Evolutionary conservation across 37 sponge, comb jelly and placozoan genomes (phyloP).

Genomic region (Axinella damicornis): DNA sequence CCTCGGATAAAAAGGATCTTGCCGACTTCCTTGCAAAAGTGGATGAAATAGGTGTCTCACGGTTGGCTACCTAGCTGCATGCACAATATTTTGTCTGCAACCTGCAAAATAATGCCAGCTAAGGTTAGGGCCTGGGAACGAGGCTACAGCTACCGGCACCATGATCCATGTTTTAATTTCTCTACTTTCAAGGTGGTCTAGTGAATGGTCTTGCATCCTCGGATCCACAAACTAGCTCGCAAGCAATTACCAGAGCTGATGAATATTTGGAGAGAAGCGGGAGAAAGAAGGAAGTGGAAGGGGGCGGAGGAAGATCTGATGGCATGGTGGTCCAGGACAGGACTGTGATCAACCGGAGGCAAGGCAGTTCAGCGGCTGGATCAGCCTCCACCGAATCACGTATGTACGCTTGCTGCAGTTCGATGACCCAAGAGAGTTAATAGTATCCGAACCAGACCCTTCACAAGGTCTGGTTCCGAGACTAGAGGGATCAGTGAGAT

Average conservation of each 20-base stretch:
- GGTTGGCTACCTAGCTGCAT: no score
- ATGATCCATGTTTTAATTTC: neutral
- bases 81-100: no score
- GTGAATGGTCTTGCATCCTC: constrained; percentile 38
- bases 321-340: constrained; percentile 9
- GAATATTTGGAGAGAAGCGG: constrained; percentile 26
- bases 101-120: no score
- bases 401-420: no score
- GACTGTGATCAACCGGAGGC: constrained; percentile 16
- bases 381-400: no score
- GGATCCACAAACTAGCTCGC: neutral
- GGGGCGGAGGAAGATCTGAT: neutral
- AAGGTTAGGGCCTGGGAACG: no score
- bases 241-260: constrained; percentile 52
- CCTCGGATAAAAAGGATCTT: constrained; percentile 7
- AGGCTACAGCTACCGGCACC: no score
- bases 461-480: no score
- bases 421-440: no score
- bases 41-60: constrained; percentile 47
- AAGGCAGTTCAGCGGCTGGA: neutral
- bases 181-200: constrained; percentile 12
- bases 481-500: no score
- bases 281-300: neutral
- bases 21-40: constrained; percentile 54
- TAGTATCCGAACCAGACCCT: no score